phyloP scores from a whole-genome alignment of 2,113 vertebrate genomes.

The Progne subis region DNA sequence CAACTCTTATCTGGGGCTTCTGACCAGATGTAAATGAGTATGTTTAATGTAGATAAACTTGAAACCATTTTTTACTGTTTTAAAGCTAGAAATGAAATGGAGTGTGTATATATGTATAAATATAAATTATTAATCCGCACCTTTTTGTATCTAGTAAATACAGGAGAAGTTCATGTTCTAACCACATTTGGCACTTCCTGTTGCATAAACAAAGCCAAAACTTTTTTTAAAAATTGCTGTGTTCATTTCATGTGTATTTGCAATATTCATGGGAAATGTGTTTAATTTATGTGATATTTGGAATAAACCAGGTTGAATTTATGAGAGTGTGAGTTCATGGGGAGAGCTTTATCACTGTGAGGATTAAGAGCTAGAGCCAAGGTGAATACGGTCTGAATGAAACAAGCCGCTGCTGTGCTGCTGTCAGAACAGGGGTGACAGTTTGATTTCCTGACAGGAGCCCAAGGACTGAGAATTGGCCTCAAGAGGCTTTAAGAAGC shows the following conservation, averaged over 20 bases:
- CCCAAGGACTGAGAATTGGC: background rate
- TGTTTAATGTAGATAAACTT: conserved; percentile 71
- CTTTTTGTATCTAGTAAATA: conserved; percentile 71
- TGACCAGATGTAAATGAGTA: conserved; percentile 68
- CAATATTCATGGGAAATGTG: conserved; percentile 68
- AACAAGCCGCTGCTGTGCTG: background rate
- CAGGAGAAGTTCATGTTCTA: conserved; percentile 65
- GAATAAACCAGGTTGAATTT: conserved; percentile 70
- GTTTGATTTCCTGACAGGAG: background rate
- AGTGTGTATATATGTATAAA: conserved; percentile 67
- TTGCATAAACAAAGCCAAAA: conserved; percentile 68
- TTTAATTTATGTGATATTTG: conserved; percentile 74
- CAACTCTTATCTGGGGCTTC: conserved; percentile 68
- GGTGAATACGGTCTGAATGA: accelerated
- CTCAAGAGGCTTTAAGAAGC: background rate
- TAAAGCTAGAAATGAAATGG: conserved; percentile 57
- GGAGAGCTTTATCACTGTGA: background rate
- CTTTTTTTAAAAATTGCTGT: conserved; percentile 67
- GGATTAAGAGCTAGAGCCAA: background rate
- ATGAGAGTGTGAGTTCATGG: background rate
- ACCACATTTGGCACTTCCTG: conserved; percentile 65
- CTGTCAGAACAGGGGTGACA: background rate
- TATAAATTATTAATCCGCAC: conserved; percentile 66
- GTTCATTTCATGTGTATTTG: conserved; percentile 72
- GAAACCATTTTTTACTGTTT: conserved; percentile 72